These are phyloP conservation scores for Girardia tigrina DNA, from an alignment of 2,888 invertebrate species.

Conservation along the genomic window DNA sequence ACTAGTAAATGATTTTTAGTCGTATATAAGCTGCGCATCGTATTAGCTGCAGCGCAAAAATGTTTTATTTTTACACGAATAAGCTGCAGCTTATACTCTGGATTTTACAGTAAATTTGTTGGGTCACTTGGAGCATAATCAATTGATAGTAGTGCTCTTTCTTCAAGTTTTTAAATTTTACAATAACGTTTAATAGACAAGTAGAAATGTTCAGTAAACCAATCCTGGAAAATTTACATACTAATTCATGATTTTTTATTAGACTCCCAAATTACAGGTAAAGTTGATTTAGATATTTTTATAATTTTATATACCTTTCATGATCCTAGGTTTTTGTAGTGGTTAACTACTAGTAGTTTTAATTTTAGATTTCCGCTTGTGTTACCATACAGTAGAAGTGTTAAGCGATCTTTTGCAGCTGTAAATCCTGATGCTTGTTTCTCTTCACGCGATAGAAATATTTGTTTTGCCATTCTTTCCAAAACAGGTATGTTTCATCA, in stretches of 20 bases:
- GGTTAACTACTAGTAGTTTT: background rate
- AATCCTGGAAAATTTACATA: background rate
- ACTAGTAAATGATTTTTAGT: too few relatives aligned
- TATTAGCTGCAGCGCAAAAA: too few relatives aligned
- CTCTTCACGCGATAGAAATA: background rate
- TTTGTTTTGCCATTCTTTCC: background rate
- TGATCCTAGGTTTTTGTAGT: background rate
- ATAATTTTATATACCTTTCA: too few relatives aligned
- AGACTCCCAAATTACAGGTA: background rate
- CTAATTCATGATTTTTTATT: background rate
- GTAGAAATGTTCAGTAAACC: background rate
- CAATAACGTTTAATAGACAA: background rate
- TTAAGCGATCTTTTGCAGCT: constrained; percentile 18
- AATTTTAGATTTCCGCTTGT: background rate
- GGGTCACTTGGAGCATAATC: background rate
- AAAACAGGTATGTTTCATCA: background rate
- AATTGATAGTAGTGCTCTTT: background rate
- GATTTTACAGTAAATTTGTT: too few relatives aligned
- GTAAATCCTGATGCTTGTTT: background rate
- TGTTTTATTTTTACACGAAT: too few relatives aligned
- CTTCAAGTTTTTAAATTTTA: background rate
- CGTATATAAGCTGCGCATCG: too few relatives aligned
- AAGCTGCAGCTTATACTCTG: too few relatives aligned
- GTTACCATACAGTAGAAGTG: background rate
- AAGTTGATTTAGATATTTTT: background rate